Percentiles rank a stretch among this genome's conserved stretches.
These are phyloP conservation scores for Otus scops DNA, from an alignment of 2,797 vertebrate species.

Conservation along the genomic window DNA sequence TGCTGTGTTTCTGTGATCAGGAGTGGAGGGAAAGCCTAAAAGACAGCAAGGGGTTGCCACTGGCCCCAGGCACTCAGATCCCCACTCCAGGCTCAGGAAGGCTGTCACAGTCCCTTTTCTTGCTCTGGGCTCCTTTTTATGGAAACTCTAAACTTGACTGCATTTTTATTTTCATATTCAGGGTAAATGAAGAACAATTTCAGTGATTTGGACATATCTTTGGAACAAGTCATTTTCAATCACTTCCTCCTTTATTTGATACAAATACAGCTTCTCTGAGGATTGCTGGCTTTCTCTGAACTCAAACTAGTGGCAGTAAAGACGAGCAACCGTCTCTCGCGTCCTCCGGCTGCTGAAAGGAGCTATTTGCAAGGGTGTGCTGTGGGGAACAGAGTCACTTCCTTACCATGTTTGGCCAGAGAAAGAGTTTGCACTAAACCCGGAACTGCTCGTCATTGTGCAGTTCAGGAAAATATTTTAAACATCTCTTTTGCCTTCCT, in stretches of 20 bases:
- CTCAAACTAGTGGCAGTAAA: neutral
- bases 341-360: slow-evolving; percentile 54
- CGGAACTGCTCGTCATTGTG: slow-evolving; percentile 47
- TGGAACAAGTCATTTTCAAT: neutral
- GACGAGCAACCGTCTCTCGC: neutral
- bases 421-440: slow-evolving; percentile 27
- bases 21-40: neutral
- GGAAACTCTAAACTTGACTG: neutral
- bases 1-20: rapidly evolving
- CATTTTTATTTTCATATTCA: neutral
- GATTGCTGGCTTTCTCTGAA: slow-evolving; percentile 6
- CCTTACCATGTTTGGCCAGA: slow-evolving; percentile 70
- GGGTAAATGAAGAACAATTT: neutral
- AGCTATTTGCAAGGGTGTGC: slow-evolving; percentile 33
- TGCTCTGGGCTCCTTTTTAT: neutral
- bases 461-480: slow-evolving; percentile 36
- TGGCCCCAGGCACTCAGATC: neutral
- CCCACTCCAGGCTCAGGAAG: rapidly evolving
- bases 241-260: neutral
- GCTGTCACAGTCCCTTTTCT: neutral
- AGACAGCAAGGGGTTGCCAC: neutral
- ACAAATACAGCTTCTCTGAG: neutral
- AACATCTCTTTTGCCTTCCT: slow-evolving; percentile 47
- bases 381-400: slow-evolving; percentile 60
- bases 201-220: neutral